phyloP scores from a whole-genome alignment of 2,113 vertebrate genomes.

The Plectropomus leopardus region DNA sequence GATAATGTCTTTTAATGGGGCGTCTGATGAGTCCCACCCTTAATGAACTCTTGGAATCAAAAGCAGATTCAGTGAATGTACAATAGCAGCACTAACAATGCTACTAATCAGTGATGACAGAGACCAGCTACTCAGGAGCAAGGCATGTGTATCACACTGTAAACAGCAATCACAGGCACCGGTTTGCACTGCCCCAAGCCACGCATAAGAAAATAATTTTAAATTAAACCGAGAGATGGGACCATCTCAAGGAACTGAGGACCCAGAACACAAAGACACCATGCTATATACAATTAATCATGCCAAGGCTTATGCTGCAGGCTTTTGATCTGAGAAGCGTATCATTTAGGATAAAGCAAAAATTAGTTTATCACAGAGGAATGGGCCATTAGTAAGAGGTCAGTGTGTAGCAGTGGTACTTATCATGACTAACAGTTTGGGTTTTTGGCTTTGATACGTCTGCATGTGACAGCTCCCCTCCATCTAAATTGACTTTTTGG shows the following conservation, averaged over 20 bases:
- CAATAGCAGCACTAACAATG: constrained; percentile 7
- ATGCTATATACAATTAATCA: constrained; percentile 52
- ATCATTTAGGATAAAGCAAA: constrained; percentile 24
- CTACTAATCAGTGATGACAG: constrained; percentile 49
- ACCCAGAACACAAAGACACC: constrained; percentile 24
- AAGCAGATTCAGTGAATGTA: constrained; percentile 7
- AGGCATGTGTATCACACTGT: constrained; percentile 27
- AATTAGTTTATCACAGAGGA: constrained; percentile 10
- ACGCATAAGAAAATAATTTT: constrained; percentile 46
- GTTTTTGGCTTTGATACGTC: constrained; percentile 27
- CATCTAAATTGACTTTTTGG: constrained; percentile 64
- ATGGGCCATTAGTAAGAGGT: constrained; percentile 17
- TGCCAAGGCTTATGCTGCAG: neutral
- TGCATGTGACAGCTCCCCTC: constrained; percentile 64
- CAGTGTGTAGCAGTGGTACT: constrained; percentile 20
- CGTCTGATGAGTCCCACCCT: too few relatives aligned
- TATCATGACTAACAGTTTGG: constrained; percentile 47
- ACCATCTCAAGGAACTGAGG: constrained; percentile 23
- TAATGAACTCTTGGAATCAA: constrained; percentile 37
- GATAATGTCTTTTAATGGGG: too few relatives aligned
- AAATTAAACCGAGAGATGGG: constrained; percentile 52
- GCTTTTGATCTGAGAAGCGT: constrained; percentile 3
- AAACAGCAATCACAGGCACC: constrained; percentile 42
- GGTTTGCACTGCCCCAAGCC: constrained; percentile 35
- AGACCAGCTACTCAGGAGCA: constrained; percentile 27